Evolutionary conservation across 92 coral and sea anemone genomes (phyloP).

Genomic region (Paramuricea clavata): DNA sequence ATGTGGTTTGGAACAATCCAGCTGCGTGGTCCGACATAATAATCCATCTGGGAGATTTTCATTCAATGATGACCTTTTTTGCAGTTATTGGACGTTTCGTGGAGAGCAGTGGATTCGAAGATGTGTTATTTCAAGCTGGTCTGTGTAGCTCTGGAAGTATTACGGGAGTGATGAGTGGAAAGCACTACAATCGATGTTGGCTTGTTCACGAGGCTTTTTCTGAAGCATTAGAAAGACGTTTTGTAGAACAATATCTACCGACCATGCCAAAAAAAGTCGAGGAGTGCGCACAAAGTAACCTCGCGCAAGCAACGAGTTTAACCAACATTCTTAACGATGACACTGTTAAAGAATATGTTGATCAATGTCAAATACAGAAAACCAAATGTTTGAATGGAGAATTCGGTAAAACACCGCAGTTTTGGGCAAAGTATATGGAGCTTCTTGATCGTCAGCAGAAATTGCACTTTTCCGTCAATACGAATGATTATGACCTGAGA

Average conservation of each 20-base stretch:
- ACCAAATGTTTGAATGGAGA: background rate
- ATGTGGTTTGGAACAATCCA: background rate
- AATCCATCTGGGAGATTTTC: background rate
- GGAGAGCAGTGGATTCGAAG: background rate
- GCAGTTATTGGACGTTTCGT: background rate
- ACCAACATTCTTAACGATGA: background rate
- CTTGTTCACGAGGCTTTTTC: background rate
- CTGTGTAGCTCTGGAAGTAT: background rate
- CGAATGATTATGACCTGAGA: background rate
- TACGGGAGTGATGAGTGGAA: background rate
- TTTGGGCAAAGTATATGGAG: constrained; percentile 4
- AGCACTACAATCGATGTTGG: background rate
- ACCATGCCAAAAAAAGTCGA: background rate
- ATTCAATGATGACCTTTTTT: background rate
- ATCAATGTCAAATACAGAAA: background rate
- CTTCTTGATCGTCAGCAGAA: background rate
- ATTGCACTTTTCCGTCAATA: background rate
- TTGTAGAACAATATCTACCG: constrained; percentile 4
- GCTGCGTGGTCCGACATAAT: background rate
- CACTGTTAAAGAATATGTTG: background rate
- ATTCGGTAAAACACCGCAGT: background rate
- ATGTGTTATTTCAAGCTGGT: background rate
- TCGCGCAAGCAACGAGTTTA: background rate
- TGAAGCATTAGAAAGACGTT: constrained; percentile 25
- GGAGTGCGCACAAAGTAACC: background rate